Percentiles rank a stretch among this genome's conserved stretches.
Evolutionary conservation across 2,113 vertebrate genomes (phyloP).

Genomic region (Alectura lathami): DNA sequence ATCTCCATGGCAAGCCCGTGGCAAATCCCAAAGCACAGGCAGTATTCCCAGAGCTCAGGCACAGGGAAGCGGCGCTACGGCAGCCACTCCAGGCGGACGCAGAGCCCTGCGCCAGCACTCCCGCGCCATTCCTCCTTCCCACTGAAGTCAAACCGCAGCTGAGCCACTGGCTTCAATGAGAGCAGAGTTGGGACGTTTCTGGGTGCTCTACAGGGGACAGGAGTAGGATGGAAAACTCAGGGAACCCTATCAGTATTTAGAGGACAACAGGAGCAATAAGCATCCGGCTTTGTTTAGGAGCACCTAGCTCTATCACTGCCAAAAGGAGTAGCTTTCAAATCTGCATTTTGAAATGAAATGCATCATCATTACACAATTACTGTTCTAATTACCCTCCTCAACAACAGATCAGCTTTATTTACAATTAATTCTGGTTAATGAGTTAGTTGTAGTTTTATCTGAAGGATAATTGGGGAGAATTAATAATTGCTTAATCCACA

Average conservation of each 20-base stretch:
- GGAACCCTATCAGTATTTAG: not conserved
- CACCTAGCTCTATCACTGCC: conserved; percentile 20
- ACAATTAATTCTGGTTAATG: conserved; percentile 71
- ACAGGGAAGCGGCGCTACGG: accelerated
- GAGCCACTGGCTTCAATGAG: not conserved
- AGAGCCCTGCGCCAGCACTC: not conserved
- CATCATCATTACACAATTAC: conserved; percentile 49
- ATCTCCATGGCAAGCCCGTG: conserved; percentile 39
- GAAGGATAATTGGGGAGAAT: conserved; percentile 62
- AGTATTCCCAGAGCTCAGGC: conserved; percentile 10
- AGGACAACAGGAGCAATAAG: not conserved
- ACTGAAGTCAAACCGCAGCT: not conserved
- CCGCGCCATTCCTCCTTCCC: not conserved
- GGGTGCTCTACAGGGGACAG: not conserved
- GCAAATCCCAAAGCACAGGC: conserved; percentile 5
- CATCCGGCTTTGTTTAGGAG: not conserved
- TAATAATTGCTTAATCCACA: conserved; percentile 65
- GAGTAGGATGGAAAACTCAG: not conserved
- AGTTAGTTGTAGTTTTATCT: conserved; percentile 73
- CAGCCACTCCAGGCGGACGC: not conserved
- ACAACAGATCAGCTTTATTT: conserved; percentile 71
- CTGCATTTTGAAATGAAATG: conserved; percentile 35
- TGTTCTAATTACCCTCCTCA: conserved; percentile 50
- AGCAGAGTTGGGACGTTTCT: not conserved
- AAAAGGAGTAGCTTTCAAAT: conserved; percentile 34